These are phyloP conservation scores for Exephanes ischioxanthus DNA, from an alignment of 2,888 invertebrate species.

Conservation along the genomic window DNA sequence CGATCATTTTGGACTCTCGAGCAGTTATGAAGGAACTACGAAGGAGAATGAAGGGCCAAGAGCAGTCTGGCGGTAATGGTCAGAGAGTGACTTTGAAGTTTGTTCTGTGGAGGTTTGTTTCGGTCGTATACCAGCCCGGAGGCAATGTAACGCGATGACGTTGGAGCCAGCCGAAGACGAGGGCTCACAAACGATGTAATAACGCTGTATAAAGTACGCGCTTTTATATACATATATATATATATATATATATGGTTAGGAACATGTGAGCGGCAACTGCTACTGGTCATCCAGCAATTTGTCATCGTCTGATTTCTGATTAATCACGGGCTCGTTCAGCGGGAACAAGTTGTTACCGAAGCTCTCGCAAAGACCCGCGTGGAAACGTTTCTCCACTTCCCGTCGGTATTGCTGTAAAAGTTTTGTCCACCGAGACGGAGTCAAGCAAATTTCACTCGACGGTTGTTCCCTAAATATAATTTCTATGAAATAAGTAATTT, in stretches of 20 bases:
- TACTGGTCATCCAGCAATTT: constrained; percentile 60
- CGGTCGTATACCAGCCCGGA: constrained; percentile 16
- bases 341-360: constrained; percentile 21
- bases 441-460: neutral
- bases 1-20: constrained; percentile 38
- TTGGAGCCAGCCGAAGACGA: constrained; percentile 56
- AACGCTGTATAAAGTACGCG: constrained; percentile 17
- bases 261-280: constrained; percentile 33
- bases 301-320: constrained; percentile 64
- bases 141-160: constrained; percentile 64
- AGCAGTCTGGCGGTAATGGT: constrained; percentile 62
- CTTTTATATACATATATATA: constrained; percentile 9
- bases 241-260: constrained; percentile 34
- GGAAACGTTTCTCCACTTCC: constrained; percentile 7
- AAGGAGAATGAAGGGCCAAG: constrained; percentile 27
- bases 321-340: constrained; percentile 51
- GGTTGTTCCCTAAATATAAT: neutral
- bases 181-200: constrained; percentile 59
- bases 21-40: constrained; percentile 28
- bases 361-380: neutral
- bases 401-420: neutral
- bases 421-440: neutral
- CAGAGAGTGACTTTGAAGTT: constrained; percentile 66
- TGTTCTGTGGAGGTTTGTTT: constrained; percentile 44
- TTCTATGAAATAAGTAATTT: too few species aligned